Base-by-base conservation (phyloP, 2,113 vertebrate species). In the Myodes glareolus region DNA sequence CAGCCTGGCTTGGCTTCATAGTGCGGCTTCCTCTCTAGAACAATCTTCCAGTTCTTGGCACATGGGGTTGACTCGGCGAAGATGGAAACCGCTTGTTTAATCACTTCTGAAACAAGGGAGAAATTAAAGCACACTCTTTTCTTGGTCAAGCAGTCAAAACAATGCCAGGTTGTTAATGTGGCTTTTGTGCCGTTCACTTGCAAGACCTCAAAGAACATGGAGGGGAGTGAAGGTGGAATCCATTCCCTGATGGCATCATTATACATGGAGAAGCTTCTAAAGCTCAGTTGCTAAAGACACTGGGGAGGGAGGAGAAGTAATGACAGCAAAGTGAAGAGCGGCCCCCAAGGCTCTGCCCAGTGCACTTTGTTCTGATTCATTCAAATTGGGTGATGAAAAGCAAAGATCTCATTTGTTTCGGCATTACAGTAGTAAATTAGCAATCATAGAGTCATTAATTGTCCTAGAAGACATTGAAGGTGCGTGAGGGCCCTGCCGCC, bases 341-440 rank as follows among this genome's bases (percentile, higher is more conserved):
- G 76, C 98, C 98, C 98, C 98, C 95, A 85, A 98, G 98, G 50
- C 94, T 97, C 97, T 98, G 94, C 96, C 98, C 98, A 98, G n/a
- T 95, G 85, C 55, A 94, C 98, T 98, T 98, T 98, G 98, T 98
- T 98, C 98, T 97, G 94, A 98, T 98, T 97, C 97, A 97, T 97
- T 98, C 97, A 98, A 98, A 99, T 98, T 98, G 97, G 97, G 97
- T 98, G 98, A 98, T 98, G 98, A 98, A 98, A 98, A 98, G 97
- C 98, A 98, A 98, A 98, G 96, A 98, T 98, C 97, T 98, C 97
- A 98, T 98, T 98, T 98, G 97, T 98, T 98, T 98, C 97, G 96
- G 98, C 98, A 97, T 98, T 98, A 98, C 98, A 98, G 97, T 95
- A 97, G 94, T 97, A 98, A 98, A 98, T 98, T 98, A 99, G 98